Base-by-base conservation (phyloP, 2,797 vertebrate genomes). In the Gallinago stenura region DNA sequence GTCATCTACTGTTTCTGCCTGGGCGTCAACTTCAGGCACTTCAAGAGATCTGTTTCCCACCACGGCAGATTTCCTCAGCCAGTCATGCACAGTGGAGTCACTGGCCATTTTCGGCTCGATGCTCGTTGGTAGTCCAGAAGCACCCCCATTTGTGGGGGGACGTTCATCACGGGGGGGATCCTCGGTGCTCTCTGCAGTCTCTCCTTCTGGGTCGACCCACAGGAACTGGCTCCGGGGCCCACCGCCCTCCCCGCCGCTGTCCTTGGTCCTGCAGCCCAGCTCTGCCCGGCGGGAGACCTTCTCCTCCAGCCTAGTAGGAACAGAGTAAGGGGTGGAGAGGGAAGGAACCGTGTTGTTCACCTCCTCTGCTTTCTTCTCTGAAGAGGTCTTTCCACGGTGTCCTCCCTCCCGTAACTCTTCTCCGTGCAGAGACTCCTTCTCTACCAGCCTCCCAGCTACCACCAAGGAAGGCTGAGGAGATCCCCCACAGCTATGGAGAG, bases 1-100 rank as follows among this genome's bases (percentile, higher is more conserved):
- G 33, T 70, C 87, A 39, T 92, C 95, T 35, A 83, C 37, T 0
- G 95, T 97, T 45, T 98, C 91, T 20, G 93, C 93, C 9, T 97
- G 96, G 6, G 85, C 31, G 12, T 98, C 86, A n/a, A 97, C 25
- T 6, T 65, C 68, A 25, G 75, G 83, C 41, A 82, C 73, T 54
- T 60, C 25, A 25, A 43, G 37, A 6, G 75, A 70, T 13, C 28
- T 6, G 12, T 7, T 50, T 57, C 72, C 45, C 66, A 69, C 65
- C 37, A 8, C 0, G 2, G 56, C 69, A 31, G 68, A 58, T 62
- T 81, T 90, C 54, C 43, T 35, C 39, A 43, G 41, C 79, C 76
- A 10, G 2, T 15, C 41, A 26, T 4, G 2, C 16, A 45, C 30
- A 28, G 62, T 69, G 58, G 72, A 71, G 28, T 28, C 5, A 0